A percentile compares a stretch with the other conserved stretches of the same genome.
These are phyloP conservation scores for Mirza zaza DNA, from an alignment of 2,113 vertebrate genomes.

Conservation along the genomic window DNA sequence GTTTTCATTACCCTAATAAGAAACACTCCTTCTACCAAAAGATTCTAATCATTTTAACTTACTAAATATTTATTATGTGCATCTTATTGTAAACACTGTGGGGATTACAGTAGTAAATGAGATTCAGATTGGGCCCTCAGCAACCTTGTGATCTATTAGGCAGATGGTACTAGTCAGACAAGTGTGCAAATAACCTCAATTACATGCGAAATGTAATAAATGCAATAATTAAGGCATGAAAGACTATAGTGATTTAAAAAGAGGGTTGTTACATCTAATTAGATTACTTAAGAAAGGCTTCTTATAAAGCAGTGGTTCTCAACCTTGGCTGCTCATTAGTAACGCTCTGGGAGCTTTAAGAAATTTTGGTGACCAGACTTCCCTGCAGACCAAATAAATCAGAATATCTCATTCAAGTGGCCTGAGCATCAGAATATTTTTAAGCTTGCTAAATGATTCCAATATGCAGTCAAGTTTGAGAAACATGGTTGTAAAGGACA, in stretches of 20 bases:
- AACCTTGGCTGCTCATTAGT: background rate
- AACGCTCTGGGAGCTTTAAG: background rate
- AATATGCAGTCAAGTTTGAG: background rate
- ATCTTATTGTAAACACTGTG: background rate
- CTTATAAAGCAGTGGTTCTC: background rate
- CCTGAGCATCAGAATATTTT: background rate
- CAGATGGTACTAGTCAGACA: background rate
- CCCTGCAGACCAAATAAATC: background rate
- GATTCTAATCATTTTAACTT: background rate
- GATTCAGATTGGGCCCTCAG: background rate
- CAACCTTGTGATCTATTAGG: background rate
- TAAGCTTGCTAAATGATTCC: background rate
- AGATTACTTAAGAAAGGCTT: background rate
- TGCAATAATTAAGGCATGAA: background rate
- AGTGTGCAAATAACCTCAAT: background rate
- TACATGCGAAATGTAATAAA: conserved; percentile 10
- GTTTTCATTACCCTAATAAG: conserved; percentile 10
- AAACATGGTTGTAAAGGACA: background rate
- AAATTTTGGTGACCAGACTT: background rate
- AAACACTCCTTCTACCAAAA: background rate
- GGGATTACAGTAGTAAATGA: background rate
- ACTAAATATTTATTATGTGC: background rate
- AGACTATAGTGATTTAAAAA: background rate
- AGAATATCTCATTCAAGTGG: background rate
- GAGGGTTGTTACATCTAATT: background rate